These are phyloP conservation scores for Lampris incognitus DNA, from an alignment of 2,113 vertebrate genomes.

Conservation along the genomic window DNA sequence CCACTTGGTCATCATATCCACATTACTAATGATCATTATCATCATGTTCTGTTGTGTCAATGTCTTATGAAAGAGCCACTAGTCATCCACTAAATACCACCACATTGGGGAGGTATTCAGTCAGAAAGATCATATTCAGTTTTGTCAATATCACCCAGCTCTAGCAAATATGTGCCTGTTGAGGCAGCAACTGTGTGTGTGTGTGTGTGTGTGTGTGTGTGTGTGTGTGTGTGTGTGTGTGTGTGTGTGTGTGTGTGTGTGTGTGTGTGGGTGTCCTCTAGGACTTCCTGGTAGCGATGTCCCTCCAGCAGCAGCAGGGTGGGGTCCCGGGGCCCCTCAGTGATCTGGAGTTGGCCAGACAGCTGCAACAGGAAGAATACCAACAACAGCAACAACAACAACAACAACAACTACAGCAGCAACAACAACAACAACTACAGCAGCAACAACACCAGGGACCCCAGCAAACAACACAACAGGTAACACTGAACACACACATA, in stretches of 20 bases:
- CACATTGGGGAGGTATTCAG: too few relatives aligned
- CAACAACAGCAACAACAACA: constrained; percentile 82
- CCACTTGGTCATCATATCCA: too few relatives aligned
- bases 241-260: constrained; percentile 9
- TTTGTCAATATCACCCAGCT: too few relatives aligned
- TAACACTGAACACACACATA: too few relatives aligned
- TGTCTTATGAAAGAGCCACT: too few relatives aligned
- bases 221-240: constrained; percentile 2
- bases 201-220: constrained; percentile 10
- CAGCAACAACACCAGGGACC: constrained; percentile 18
- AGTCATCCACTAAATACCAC: too few relatives aligned
- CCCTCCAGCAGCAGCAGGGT: constrained; percentile 87
- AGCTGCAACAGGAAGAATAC: constrained; percentile 94
- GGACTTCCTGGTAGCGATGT: constrained; percentile 94
- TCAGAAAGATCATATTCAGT: too few relatives aligned
- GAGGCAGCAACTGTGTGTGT: too few relatives aligned
- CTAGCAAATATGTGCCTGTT: too few relatives aligned
- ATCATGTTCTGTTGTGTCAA: too few relatives aligned
- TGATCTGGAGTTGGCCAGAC: constrained; percentile 91
- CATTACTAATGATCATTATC: too few relatives aligned
- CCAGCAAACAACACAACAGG: neutral
- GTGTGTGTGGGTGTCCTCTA: constrained; percentile 48
- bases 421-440: constrained; percentile 38
- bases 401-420: constrained; percentile 41
- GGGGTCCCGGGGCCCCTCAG: constrained; percentile 78